Base-by-base conservation (phyloP, 2,888 invertebrate genomes). In the Campopleginae sp. region DNA sequence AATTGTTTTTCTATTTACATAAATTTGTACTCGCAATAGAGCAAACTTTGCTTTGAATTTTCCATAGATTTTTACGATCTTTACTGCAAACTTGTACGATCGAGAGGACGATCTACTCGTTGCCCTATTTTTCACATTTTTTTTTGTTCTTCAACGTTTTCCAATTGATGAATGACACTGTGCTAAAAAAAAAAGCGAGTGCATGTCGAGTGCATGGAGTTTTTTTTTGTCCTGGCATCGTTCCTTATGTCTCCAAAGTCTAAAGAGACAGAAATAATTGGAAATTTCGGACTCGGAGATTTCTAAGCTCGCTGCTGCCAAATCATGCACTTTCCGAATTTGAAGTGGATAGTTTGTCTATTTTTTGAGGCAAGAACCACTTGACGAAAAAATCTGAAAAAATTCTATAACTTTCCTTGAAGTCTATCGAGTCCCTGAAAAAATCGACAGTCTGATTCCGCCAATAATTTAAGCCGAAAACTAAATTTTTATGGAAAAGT, bases 1-100 rank as follows among this genome's bases (percentile, higher is more conserved):
- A 31, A n/a, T 51, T 33, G 71, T 31, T 71, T 51, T 51, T 31
- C 19, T 33, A 27, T 33, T 51, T 27, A 68, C 68, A 46, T 46
- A 68, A 23, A 42, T 38, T 38, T 38, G 31, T 68, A 19, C 23
- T 1, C 12, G 19, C 46, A 44, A 46, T 14, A 5, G 12, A 58
- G 58, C 14, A 58, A 5, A 14, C 12, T 58, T 58, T 27, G 27
- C 27, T 58, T 3, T 27, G 58, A 58, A 58, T 58, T 27, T 58
- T 27, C 14, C 58, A 58, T 27, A 23, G 12, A 58, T 14, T 27
- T 14, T 58, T 23, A 23, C 58, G 58, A 27, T 5, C 2, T 27
- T 58, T 1, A 14, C 0, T 58, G 58, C 27, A 10, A 2, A 51
- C 7, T 51, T 19, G 19, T 27, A 14, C n/a, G 58, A 58, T 58